Conservation (phyloP, 1,140 invertebrate species). For the Trachymyrmex septentrionalis region DNA sequence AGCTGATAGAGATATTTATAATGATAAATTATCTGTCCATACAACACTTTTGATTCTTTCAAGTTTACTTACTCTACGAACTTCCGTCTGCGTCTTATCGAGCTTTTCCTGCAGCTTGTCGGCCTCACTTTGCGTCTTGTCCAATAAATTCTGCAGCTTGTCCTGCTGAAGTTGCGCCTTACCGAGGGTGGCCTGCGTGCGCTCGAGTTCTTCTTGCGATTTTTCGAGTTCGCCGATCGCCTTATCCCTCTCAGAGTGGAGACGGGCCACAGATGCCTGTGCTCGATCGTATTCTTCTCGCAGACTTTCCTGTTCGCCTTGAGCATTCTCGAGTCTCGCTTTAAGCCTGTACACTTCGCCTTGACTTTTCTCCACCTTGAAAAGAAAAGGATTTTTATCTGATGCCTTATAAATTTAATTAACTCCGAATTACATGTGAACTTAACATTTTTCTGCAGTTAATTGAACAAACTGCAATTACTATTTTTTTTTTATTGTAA, state of each 20-base stretch:
- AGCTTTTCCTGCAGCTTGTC: constrained; percentile 95
- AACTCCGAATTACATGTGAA: not conserved
- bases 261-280: constrained; percentile 91
- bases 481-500: not conserved
- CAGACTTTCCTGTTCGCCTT: constrained; percentile 96
- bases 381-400: not conserved
- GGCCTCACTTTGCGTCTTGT: constrained; percentile 96
- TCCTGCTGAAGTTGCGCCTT: constrained; percentile 96
- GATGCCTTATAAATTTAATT: not conserved
- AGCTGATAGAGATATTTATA: not conserved
- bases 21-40: not conserved
- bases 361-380: constrained; percentile 91
- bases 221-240: constrained; percentile 95
- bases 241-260: constrained; percentile 95
- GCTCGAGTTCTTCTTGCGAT: constrained; percentile 95
- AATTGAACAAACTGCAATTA: not conserved
- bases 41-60: not conserved
- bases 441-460: not conserved
- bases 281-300: constrained; percentile 96
- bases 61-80: constrained; percentile 90
- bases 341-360: constrained; percentile 97
- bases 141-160: constrained; percentile 94
- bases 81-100: constrained; percentile 93
- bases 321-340: constrained; percentile 97
- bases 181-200: constrained; percentile 94